Evolutionary conservation across 1,140 invertebrate species (phyloP), one percentile per base, ranked within the genome.

Genomic region (Hycleus cichorii): DNA sequence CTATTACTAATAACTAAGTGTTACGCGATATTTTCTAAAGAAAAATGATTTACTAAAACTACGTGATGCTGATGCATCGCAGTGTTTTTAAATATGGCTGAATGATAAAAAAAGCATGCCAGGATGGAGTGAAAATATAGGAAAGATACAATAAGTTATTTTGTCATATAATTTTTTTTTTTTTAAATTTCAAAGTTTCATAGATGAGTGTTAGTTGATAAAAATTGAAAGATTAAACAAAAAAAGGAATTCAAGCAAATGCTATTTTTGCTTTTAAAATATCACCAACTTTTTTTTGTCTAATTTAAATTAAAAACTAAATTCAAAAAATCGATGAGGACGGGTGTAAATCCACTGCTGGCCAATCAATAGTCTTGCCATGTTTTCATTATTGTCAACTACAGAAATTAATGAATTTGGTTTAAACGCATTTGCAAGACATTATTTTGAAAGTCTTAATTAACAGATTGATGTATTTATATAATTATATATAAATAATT

Each of bases 211-310:
- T 32, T 32, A 32, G 32, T 32, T 32, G 32, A 32, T 32, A 5
- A 32, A 32, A 32, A 32, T 11, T 45, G n/a, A 45, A 45, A 47
- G 32, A 32, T 32, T 32, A 32, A 32, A 32, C 32, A 32, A 32
- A 57, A 55, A 56, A 58, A 58, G 51, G 47, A 60, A 64, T 48
- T 58, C 63, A 67, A 65, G 60, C 61, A 65, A 64, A 59, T 64
- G 58, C 55, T 58, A 32, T 32, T 32, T 32, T 32, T 32, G 18
- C 32, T 60, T 69, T 69, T 69, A 72, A 71, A 70, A 65, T 71
- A 72, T 70, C 69, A 72, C 68, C 68, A 69, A 71, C 62, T 70
- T 52, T 65, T 64, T 63, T 11, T 42, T 11, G 9, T 42, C 9
- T 42, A n/a, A 42, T n/a, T n/a, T n/a, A 42, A 8, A n/a, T n/a